Percentiles rank a stretch among this genome's conserved stretches.
These are phyloP conservation scores for Lophius piscatorius DNA, from an alignment of 2,113 vertebrate species.

Conservation along the genomic window DNA sequence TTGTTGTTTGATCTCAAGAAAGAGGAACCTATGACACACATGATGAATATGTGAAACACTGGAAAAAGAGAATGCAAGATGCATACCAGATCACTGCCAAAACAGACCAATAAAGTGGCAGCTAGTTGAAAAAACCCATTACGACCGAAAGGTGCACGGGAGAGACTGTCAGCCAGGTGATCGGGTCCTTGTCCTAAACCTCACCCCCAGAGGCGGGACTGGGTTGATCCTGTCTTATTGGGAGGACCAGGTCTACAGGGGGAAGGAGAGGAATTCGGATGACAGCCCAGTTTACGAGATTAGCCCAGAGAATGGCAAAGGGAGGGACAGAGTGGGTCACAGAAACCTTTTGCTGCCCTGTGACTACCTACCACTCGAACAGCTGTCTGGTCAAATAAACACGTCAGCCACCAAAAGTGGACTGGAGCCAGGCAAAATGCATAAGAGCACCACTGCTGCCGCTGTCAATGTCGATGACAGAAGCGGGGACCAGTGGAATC, in stretches of 20 bases:
- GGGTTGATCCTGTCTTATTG: slow-evolving; percentile 33
- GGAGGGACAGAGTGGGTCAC: slow-evolving; percentile 5
- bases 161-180: slow-evolving; percentile 2
- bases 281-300: slow-evolving; percentile 25
- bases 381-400: neutral
- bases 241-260: slow-evolving; percentile 28
- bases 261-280: slow-evolving; percentile 16
- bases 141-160: slow-evolving; percentile 9
- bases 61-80: slow-evolving; percentile 13
- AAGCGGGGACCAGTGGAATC: neutral
- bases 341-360: slow-evolving; percentile 23
- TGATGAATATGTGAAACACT: neutral
- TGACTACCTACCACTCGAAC: neutral
- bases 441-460: accelerated
- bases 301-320: slow-evolving; percentile 13
- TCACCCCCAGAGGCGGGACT: slow-evolving; percentile 12
- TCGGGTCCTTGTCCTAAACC: too few species aligned
- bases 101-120: neutral
- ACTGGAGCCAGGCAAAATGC: neutral
- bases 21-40: neutral
- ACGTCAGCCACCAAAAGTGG: neutral
- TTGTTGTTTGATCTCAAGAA: too few species aligned
- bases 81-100: neutral
- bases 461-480: neutral
- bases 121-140: slow-evolving; percentile 17